These are phyloP conservation scores for Parazoanthus swiftii DNA, from an alignment of 92 coral and sea anemone genomes.

Conservation along the genomic window DNA sequence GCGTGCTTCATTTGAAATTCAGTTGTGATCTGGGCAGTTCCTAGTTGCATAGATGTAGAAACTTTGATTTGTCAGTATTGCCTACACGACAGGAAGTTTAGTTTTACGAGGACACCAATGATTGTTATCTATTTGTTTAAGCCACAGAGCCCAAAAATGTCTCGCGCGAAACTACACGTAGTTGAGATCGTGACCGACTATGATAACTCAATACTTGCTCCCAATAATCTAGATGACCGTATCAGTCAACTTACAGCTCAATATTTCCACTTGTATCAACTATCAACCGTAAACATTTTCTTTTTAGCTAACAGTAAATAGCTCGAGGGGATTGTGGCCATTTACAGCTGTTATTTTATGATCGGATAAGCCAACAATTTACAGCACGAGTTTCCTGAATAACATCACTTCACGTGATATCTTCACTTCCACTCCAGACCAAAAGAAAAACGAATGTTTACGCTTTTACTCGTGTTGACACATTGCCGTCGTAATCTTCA, in stretches of 20 bases:
- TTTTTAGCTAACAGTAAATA: constrained; percentile 9
- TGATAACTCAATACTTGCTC: neutral
- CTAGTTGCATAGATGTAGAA: neutral
- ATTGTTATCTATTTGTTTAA: constrained; percentile 10
- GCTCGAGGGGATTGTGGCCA: neutral
- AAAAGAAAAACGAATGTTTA: constrained; percentile 32
- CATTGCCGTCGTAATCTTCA: constrained; percentile 22
- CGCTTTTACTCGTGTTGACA: constrained; percentile 32
- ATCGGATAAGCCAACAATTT: constrained; percentile 3
- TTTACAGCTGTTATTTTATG: neutral
- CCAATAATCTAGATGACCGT: neutral
- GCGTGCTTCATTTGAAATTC: too few relatives aligned
- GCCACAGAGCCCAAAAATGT: constrained; percentile 25
- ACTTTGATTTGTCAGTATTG: constrained; percentile 10
- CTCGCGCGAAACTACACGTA: neutral
- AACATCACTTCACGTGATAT: neutral
- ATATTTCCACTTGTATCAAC: constrained; percentile 17
- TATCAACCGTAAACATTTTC: neutral
- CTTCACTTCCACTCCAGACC: neutral
- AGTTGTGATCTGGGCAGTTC: neutral
- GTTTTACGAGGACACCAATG: constrained; percentile 1
- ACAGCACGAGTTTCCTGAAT: neutral
- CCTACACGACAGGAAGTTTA: constrained; percentile 5
- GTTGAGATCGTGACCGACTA: constrained; percentile 4
- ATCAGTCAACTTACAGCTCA: constrained; percentile 1